Evolutionary conservation across 2,888 invertebrate genomes (phyloP).

Genomic region (Syrphus vitripennis): DNA sequence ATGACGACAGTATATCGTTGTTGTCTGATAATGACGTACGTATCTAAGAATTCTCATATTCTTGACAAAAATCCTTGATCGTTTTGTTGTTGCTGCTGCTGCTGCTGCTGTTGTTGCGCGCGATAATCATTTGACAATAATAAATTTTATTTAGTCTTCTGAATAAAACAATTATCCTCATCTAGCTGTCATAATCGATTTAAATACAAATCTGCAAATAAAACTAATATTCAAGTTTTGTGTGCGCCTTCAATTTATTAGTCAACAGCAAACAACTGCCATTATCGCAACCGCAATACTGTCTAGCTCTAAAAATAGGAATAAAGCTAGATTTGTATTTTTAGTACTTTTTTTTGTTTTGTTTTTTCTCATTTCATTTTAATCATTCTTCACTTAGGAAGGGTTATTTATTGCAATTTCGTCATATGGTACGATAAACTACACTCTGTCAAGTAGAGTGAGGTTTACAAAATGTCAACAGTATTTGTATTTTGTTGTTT

Average conservation of each 20-base stretch:
- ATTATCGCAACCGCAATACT: slow-evolving; percentile 15
- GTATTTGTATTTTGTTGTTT: background rate
- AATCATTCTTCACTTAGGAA: background rate
- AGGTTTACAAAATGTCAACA: slow-evolving; percentile 16
- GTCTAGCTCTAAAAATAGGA: slow-evolving; percentile 38
- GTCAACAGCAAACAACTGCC: background rate
- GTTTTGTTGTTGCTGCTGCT: background rate
- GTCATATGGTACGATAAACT: slow-evolving; percentile 8
- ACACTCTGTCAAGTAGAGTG: background rate
- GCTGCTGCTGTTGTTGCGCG: background rate
- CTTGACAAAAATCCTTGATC: background rate
- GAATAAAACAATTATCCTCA: background rate
- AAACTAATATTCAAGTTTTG: background rate
- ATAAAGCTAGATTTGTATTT: slow-evolving; percentile 4
- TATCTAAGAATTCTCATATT: background rate
- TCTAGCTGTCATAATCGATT: background rate
- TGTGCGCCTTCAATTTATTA: slow-evolving; percentile 25
- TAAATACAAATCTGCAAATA: background rate
- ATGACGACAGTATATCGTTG: background rate
- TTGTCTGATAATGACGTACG: background rate
- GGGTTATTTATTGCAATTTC: slow-evolving; percentile 31
- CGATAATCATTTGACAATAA: background rate
- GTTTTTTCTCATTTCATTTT: background rate
- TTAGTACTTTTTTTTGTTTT: background rate
- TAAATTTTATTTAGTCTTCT: background rate